These are phyloP conservation scores for Cliona cf. orientalis DNA, from an alignment of 37 sponge, comb jelly and placozoan genomes.

Conservation along the genomic window DNA sequence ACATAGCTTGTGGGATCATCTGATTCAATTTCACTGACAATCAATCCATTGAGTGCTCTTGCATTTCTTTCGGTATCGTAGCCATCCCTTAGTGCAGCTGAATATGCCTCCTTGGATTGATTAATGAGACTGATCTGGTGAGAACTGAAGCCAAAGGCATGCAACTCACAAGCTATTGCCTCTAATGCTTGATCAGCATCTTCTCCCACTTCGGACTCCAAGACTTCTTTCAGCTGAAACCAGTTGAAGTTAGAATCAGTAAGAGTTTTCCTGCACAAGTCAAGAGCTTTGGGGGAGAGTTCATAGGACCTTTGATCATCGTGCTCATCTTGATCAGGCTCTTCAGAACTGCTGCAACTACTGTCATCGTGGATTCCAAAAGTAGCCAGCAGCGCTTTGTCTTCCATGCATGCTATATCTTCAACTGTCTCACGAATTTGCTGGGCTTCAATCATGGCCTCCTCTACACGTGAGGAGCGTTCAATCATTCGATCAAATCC, in stretches of 20 bases:
- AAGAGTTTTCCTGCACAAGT: slow-evolving; percentile 3
- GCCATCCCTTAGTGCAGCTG: background rate
- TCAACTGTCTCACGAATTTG: slow-evolving; percentile 26
- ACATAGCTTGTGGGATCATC: slow-evolving; percentile 24
- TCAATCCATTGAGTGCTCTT: slow-evolving; percentile 5
- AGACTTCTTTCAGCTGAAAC: background rate
- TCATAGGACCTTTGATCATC: background rate
- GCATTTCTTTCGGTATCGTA: slow-evolving; percentile 16
- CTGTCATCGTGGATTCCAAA: background rate
- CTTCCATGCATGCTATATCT: slow-evolving; percentile 1
- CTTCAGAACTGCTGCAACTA: background rate
- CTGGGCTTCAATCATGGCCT: slow-evolving; percentile 1
- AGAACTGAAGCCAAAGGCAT: background rate
- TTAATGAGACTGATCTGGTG: background rate
- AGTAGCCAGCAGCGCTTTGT: slow-evolving; percentile 20
- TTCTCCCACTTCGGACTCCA: background rate
- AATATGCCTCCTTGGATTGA: slow-evolving; percentile 15
- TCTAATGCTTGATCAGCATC: background rate
- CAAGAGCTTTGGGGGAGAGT: background rate
- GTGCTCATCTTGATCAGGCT: background rate
- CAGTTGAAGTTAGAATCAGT: slow-evolving; percentile 7
- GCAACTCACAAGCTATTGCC: background rate
- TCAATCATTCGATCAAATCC: slow-evolving; percentile 47
- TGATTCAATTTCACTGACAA: slow-evolving; percentile 27
- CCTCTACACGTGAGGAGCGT: slow-evolving; percentile 23